Conservation (phyloP, 2,113 vertebrate species). For the Alethe castanea region DNA sequence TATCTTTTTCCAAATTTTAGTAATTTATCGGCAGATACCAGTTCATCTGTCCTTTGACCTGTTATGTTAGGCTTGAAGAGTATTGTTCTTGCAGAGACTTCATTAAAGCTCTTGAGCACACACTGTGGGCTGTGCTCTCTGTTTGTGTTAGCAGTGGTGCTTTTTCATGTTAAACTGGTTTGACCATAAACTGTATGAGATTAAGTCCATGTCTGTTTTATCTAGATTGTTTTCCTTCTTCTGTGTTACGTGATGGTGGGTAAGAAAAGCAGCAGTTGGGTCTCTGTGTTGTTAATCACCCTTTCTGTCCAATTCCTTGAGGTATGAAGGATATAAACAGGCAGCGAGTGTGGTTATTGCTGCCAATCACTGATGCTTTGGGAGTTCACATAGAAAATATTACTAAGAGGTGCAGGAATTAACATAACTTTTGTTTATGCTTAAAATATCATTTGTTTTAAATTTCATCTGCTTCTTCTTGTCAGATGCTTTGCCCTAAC, state of each 20-base stretch:
- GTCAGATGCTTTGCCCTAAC: neutral
- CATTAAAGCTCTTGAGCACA: neutral
- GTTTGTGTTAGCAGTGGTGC: conserved; percentile 8
- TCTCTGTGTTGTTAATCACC: neutral
- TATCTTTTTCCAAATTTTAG: neutral
- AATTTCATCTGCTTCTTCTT: neutral
- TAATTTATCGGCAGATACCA: neutral
- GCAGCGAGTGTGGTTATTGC: neutral
- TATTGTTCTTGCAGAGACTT: neutral
- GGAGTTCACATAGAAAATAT: neutral
- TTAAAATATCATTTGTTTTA: neutral
- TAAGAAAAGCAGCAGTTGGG: neutral
- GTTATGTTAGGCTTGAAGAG: neutral
- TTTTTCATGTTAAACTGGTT: conserved; percentile 47
- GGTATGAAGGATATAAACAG: neutral
- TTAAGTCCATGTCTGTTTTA: neutral
- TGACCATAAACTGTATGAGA: neutral
- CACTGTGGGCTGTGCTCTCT: neutral
- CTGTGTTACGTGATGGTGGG: neutral
- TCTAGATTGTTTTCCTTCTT: neutral
- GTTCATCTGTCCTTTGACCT: neutral
- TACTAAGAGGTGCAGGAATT: neutral
- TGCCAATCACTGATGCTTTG: neutral
- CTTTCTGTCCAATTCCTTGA: neutral
- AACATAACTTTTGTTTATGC: neutral